phyloP scores from a whole-genome alignment of 1,140 invertebrate genomes.

The Drosophila ironensis region DNA sequence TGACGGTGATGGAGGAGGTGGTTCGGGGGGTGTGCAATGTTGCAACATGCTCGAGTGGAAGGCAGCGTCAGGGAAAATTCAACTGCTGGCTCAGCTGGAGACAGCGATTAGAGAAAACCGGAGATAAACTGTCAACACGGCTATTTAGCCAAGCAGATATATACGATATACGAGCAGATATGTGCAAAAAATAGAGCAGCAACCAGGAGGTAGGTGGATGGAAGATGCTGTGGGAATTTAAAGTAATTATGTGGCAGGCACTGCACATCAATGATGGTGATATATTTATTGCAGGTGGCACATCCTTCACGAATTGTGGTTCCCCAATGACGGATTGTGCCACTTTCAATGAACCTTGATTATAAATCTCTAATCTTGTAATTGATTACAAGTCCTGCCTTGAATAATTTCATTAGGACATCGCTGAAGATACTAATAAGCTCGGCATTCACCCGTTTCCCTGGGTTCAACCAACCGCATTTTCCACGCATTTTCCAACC shows the following conservation, averaged over 20 bases:
- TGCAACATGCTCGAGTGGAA: slow-evolving; percentile 38
- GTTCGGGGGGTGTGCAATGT: neutral
- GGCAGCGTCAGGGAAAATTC: slow-evolving; percentile 48
- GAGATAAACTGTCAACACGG: slow-evolving; percentile 28
- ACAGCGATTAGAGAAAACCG: slow-evolving; percentile 14
- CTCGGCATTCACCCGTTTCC: too few species aligned
- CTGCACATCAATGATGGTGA: neutral
- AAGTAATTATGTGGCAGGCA: neutral
- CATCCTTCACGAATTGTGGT: too few species aligned
- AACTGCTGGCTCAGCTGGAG: slow-evolving; percentile 29
- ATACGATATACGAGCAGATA: too few species aligned
- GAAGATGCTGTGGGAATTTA: neutral
- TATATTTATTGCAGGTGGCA: neutral
- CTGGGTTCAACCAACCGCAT: slow-evolving; percentile 5
- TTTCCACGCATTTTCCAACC: slow-evolving; percentile 9
- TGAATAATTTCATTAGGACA: slow-evolving; percentile 17
- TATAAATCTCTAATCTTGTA: neutral
- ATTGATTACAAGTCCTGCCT: neutral
- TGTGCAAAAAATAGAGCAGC: neutral
- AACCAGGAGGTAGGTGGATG: neutral
- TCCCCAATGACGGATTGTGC: too few species aligned
- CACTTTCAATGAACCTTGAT: too few species aligned
- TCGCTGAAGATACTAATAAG: too few species aligned
- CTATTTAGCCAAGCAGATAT: slow-evolving; percentile 7
- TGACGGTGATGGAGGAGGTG: neutral